Conservation (phyloP, 2,888 invertebrate genomes). For the Tenthredo distinguenda region DNA sequence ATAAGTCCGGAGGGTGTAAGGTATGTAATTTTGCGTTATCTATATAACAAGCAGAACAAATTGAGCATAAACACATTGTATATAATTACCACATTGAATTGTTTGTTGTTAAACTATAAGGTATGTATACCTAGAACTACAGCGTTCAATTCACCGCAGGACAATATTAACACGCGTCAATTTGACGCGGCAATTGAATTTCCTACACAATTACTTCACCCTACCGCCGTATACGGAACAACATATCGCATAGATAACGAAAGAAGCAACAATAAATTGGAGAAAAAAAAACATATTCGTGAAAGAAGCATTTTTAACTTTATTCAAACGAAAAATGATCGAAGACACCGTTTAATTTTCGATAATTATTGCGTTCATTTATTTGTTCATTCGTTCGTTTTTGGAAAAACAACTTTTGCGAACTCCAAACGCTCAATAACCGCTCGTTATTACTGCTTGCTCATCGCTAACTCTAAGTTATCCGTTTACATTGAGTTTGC, state of each 20-base stretch:
- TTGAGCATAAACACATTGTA: constrained; percentile 6
- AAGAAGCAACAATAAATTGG: background rate
- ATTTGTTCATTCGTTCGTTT: background rate
- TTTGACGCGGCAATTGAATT: constrained; percentile 18
- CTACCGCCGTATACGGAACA: background rate
- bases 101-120: constrained; percentile 6
- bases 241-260: background rate
- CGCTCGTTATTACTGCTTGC: constrained; percentile 8
- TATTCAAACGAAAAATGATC: background rate
- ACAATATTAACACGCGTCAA: constrained; percentile 31
- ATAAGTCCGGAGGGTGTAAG: background rate
- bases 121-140: background rate
- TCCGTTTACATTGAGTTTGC: constrained; percentile 29
- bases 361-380: background rate
- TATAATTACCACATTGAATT: background rate
- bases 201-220: constrained; percentile 8
- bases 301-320: background rate
- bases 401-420: background rate
- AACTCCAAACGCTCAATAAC: background rate
- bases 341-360: background rate
- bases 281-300: background rate
- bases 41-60: background rate
- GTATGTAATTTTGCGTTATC: background rate
- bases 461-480: background rate
- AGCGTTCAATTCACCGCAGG: constrained; percentile 25